phyloP scores from a whole-genome alignment of 2,888 invertebrate species.

The Leptinotarsa juncta region DNA sequence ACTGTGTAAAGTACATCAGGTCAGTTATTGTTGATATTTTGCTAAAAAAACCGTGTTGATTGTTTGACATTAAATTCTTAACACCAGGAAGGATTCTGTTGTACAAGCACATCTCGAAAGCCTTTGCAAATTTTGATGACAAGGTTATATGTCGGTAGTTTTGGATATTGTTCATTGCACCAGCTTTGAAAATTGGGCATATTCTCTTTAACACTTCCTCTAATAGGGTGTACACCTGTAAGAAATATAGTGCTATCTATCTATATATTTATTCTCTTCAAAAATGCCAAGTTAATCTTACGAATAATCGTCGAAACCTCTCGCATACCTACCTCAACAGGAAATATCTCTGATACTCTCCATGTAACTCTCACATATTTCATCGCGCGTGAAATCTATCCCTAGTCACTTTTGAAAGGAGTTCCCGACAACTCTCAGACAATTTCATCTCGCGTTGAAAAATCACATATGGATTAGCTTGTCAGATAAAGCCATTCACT shows the following conservation, averaged over 20 bases:
- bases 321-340: neutral
- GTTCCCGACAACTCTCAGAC: neutral
- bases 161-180: too few species aligned
- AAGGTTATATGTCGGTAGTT: too few species aligned
- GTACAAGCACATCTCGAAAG: too few species aligned
- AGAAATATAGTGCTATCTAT: neutral
- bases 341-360: neutral
- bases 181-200: too few species aligned
- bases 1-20: too few species aligned
- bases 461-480: slow-evolving; percentile 36
- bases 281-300: neutral
- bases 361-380: neutral
- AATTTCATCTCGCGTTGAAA: slow-evolving; percentile 21
- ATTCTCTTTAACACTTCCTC: too few species aligned
- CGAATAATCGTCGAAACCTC: neutral
- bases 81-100: too few species aligned
- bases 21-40: too few species aligned
- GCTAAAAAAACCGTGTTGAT: too few species aligned
- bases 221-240: too few species aligned
- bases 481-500: slow-evolving; percentile 37
- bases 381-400: neutral
- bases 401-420: neutral
- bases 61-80: too few species aligned
- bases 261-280: neutral
- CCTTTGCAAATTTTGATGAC: too few species aligned